A percentile compares a stretch with the other conserved stretches of the same genome.
These are phyloP conservation scores for Hyposmocoma kahamanoa DNA, from an alignment of 1,140 invertebrate genomes.

Conservation along the genomic window DNA sequence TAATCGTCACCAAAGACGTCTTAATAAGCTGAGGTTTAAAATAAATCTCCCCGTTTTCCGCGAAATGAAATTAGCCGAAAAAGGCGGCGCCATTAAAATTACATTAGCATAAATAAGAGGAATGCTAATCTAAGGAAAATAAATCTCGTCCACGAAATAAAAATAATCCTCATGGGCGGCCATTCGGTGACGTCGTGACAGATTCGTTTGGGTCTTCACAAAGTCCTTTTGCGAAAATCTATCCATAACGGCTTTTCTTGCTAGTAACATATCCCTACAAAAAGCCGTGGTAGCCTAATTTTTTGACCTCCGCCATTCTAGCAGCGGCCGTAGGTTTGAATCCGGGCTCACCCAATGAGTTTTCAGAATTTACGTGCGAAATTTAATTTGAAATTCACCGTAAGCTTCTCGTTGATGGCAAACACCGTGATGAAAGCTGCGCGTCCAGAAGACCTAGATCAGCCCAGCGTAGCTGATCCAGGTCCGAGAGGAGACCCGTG, in stretches of 20 bases:
- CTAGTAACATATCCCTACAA: too few species aligned
- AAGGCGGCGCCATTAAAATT: constrained; percentile 68
- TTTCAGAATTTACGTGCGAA: too few species aligned
- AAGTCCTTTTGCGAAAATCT: background rate
- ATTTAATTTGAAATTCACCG: too few species aligned
- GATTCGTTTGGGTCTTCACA: constrained; percentile 15
- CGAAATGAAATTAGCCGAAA: constrained; percentile 70
- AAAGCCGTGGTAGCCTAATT: too few species aligned
- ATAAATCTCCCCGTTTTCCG: constrained; percentile 59
- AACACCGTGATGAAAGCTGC: too few species aligned
- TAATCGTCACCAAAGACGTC: constrained; percentile 50
- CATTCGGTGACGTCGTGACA: constrained; percentile 47
- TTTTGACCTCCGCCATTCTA: too few species aligned
- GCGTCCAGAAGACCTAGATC: too few species aligned
- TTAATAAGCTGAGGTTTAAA: constrained; percentile 63
- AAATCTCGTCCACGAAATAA: constrained; percentile 63
- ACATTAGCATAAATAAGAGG: constrained; percentile 73
- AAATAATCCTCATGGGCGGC: constrained; percentile 50
- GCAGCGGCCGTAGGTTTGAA: too few species aligned
- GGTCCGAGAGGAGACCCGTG: too few species aligned
- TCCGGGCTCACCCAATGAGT: too few species aligned
- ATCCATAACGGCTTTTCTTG: background rate
- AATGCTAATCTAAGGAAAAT: constrained; percentile 70
- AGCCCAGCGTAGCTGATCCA: too few species aligned
- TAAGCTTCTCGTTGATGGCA: too few species aligned